Base-by-base conservation (phyloP, 2,113 vertebrate genomes). In the Perca schrenkii region DNA sequence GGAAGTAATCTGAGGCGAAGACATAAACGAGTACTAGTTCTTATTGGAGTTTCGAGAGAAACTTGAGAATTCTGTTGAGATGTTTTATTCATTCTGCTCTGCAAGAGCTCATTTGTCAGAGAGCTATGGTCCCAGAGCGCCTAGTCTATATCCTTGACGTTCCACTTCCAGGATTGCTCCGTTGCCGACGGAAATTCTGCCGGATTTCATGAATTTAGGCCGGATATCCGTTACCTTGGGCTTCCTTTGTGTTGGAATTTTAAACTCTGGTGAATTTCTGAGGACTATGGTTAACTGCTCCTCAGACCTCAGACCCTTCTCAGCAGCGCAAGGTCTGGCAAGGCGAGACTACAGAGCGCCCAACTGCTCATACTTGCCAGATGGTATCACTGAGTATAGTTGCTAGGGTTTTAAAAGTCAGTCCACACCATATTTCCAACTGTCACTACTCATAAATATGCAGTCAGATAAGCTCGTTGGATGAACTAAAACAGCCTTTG, bases 391-490 rank as follows among this genome's bases (percentile, higher is more conserved):
- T 49, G 28, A 56, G 3, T 28, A 12, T 67, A 28, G 66, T 21
- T 50, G 28, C 34, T 31, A 1, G 22, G 22, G 52, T n/a, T 61
- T 52, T 28, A 34, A 74, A 34, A 61, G 21, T 52, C 46, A 14
- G 13, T 40, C 65, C 11, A 40, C 63, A 60, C 54, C 79, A 34
- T 40, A 74, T 80, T 70, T 74, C 43, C 62, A n/a, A 5, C 46
- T 74, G 43, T 58, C 28, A 60, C 7, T 40, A 40, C 4, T 31
- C 67, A 56, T 3, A 34, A 46, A 54, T 22, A 64, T 36, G 14
- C 25, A 49, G 54, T 52, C 62, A 53, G 62, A 81, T 74, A 61
- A 49, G 40, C 19, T 16, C 10, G 21, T 11, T 53, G 22, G 58
- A 34, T 21, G 4, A 15, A n/a, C 11, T 52, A 4, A 49, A 57